Conservation (phyloP, 2,797 vertebrate genomes). For the Bradypus variegatus region DNA sequence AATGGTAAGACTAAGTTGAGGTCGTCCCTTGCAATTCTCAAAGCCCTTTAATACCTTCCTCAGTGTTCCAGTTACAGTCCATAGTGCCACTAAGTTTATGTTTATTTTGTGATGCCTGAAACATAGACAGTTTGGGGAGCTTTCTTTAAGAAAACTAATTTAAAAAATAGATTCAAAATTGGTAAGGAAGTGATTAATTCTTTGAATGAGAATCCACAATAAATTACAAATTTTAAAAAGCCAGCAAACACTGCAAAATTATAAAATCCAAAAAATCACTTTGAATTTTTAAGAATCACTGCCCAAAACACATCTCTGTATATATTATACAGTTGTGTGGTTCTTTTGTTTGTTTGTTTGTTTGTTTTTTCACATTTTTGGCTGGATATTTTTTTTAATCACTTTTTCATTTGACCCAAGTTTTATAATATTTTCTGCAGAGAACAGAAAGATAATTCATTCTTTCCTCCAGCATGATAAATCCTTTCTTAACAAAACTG, state of each 20-base stretch:
- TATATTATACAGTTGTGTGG: no score
- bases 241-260: neutral
- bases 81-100: neutral
- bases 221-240: neutral
- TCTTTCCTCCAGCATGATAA: neutral
- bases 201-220: neutral
- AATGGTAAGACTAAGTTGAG: neutral
- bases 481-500: neutral
- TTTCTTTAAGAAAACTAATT: neutral
- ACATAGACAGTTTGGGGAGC: neutral
- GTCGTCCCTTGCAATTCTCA: neutral
- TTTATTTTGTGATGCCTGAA: neutral
- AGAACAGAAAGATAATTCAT: neutral
- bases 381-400: neutral
- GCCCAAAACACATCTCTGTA: neutral
- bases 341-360: no score
- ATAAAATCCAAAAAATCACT: neutral
- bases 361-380: neutral
- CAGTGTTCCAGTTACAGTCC: neutral
- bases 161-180: slow-evolving; percentile 27
- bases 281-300: neutral
- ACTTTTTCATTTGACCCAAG: neutral
- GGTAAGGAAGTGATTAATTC: neutral
- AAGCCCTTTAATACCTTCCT: neutral
- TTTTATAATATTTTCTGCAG: neutral